These are phyloP conservation scores for Epizoanthus scotinus DNA, from an alignment of 92 coral and sea anemone species.

Conservation along the genomic window DNA sequence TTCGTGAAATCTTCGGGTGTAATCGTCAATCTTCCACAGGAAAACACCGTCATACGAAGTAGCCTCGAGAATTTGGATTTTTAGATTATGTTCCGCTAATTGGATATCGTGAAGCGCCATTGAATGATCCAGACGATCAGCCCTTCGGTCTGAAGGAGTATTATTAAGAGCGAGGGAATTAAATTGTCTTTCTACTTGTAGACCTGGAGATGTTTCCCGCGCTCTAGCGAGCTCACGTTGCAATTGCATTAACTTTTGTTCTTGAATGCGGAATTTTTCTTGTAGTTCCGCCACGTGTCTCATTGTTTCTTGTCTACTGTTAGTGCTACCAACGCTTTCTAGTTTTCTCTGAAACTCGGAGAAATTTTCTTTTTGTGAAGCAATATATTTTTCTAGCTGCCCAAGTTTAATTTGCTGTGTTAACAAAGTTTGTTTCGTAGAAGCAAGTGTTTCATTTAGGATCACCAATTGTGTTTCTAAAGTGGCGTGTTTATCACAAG, in stretches of 20 bases:
- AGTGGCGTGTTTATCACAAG: conserved; percentile 39
- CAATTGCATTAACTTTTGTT: conserved; percentile 38
- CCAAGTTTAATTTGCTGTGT: conserved; percentile 69
- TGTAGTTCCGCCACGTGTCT: conserved; percentile 25
- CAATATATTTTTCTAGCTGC: conserved; percentile 55
- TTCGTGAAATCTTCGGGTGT: conserved; percentile 69
- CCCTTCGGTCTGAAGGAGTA: conserved; percentile 47
- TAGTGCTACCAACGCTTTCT: not conserved
- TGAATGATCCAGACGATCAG: conserved; percentile 65
- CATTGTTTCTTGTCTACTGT: conserved; percentile 9
- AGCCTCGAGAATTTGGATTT: conserved; percentile 67
- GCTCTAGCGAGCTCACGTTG: conserved; percentile 10
- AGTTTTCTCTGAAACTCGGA: conserved; percentile 46
- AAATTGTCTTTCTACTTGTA: not conserved
- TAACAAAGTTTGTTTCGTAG: conserved; percentile 57
- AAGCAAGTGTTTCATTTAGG: conserved; percentile 66
- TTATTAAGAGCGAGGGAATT: not conserved
- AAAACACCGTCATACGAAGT: conserved; percentile 78
- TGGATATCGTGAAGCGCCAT: conserved; percentile 72
- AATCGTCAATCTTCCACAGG: conserved; percentile 88
- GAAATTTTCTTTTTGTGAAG: conserved; percentile 43
- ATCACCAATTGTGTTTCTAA: conserved; percentile 42
- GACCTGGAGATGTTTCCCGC: not conserved
- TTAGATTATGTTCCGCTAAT: conserved; percentile 79
- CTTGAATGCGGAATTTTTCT: conserved; percentile 40